Evolutionary conservation across 2,113 vertebrate genomes (phyloP).

Genomic region (Platysteira castanea): DNA sequence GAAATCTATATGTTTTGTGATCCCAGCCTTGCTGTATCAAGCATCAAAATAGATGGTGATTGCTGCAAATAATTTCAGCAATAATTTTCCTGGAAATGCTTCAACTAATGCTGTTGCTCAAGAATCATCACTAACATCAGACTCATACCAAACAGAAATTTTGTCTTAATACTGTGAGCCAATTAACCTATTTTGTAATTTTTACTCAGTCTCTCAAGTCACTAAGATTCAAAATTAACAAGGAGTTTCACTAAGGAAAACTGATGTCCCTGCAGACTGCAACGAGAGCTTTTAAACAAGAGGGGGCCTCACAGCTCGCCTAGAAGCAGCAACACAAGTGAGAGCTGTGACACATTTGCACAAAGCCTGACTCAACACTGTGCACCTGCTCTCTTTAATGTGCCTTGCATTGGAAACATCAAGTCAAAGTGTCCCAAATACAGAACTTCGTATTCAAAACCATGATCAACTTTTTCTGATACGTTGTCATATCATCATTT

Average conservation of each 20-base stretch:
- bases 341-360: not conserved
- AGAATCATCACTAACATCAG: not conserved
- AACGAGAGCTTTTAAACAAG: not conserved
- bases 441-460: not conserved
- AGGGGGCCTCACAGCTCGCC: not conserved
- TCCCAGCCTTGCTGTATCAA: not conserved
- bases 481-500: rapidly evolving
- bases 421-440: not conserved
- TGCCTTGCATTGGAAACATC: not conserved
- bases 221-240: not conserved
- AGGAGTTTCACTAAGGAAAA: not conserved
- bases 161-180: not conserved
- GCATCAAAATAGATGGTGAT: not conserved
- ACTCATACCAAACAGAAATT: not conserved
- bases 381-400: not conserved
- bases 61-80: not conserved
- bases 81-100: not conserved
- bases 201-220: not conserved
- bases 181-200: not conserved
- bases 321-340: not conserved
- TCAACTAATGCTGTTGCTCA: not conserved
- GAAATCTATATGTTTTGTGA: not conserved
- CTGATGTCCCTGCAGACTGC: not conserved
- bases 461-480: not conserved
- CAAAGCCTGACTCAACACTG: not conserved